These are phyloP conservation scores for Tryphoninae sp. DNA, from an alignment of 2,888 invertebrate genomes.

Conservation along the genomic window DNA sequence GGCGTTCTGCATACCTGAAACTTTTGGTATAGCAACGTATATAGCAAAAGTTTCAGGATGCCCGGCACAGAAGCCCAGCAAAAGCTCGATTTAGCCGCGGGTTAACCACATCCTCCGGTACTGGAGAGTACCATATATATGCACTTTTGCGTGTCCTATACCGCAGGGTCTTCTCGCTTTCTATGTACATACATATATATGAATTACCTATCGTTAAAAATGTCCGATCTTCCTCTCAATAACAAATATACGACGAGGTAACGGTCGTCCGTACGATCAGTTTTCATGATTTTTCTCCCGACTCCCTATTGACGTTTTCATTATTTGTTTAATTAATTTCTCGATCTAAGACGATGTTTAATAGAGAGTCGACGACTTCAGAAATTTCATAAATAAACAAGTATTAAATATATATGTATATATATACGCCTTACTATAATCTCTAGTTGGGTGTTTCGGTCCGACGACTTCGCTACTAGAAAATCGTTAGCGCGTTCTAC, in stretches of 20 bases:
- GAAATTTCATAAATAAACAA: slow-evolving; percentile 16
- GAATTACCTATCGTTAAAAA: slow-evolving; percentile 11
- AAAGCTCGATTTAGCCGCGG: slow-evolving; percentile 79
- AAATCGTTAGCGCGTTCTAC: slow-evolving; percentile 75
- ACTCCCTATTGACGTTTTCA: no score
- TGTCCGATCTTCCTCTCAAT: slow-evolving; percentile 11
- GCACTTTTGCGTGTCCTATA: slow-evolving; percentile 60
- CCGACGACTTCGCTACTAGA: slow-evolving; percentile 69
- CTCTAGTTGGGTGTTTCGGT: slow-evolving; percentile 42
- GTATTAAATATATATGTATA: not conserved
- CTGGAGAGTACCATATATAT: slow-evolving; percentile 29
- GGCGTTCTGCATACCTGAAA: slow-evolving; percentile 51
- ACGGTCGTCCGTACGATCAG: not conserved
- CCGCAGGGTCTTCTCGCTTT: slow-evolving; percentile 65
- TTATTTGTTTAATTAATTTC: not conserved
- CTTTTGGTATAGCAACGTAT: slow-evolving; percentile 53
- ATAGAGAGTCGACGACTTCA: slow-evolving; percentile 38
- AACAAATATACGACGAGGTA: not conserved
- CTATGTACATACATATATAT: not conserved
- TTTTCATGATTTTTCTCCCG: no score
- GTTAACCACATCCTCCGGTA: slow-evolving; percentile 80
- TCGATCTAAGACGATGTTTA: slow-evolving; percentile 1
- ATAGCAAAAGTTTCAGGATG: slow-evolving; percentile 76
- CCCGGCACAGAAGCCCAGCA: slow-evolving; percentile 77
- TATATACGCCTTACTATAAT: not conserved